Conservation (phyloP, 2,888 invertebrate species). For the Lycophotia porphyrea region DNA sequence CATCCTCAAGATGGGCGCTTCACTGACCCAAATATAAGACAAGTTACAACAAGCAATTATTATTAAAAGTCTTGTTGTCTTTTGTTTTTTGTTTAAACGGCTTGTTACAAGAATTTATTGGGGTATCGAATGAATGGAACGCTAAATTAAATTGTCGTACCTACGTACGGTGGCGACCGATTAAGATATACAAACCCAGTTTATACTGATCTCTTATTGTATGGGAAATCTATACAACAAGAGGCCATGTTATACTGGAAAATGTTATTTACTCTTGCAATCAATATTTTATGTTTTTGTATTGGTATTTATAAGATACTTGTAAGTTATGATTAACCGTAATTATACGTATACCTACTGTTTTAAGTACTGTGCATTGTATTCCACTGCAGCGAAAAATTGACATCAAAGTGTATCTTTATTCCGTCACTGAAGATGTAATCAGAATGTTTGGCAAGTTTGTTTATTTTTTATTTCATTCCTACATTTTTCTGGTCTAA, state of each 20-base stretch:
- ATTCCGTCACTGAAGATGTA: too few relatives aligned
- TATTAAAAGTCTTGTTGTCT: constrained; percentile 18
- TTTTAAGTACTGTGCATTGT: not conserved
- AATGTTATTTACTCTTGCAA: not conserved
- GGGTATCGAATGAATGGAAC: constrained; percentile 51
- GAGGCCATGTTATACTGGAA: too few relatives aligned
- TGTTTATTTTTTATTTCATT: too few relatives aligned
- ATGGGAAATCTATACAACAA: too few relatives aligned
- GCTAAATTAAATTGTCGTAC: constrained; percentile 5
- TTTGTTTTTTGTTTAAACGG: constrained; percentile 49
- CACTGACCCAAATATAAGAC: constrained; percentile 61
- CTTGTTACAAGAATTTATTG: constrained; percentile 59
- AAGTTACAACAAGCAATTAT: constrained; percentile 55
- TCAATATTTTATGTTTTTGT: not conserved
- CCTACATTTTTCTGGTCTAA: too few relatives aligned
- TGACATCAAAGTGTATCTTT: too few relatives aligned
- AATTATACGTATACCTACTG: not conserved
- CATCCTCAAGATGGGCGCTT: constrained; percentile 38
- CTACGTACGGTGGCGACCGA: too few relatives aligned
- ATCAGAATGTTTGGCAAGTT: too few relatives aligned
- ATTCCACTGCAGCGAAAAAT: not conserved
- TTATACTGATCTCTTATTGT: too few relatives aligned
- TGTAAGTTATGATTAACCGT: not conserved
- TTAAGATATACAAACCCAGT: too few relatives aligned
- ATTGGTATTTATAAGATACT: not conserved